Base-by-base conservation (phyloP, 92 coral and sea anemone genomes). In the Muricea muricata region DNA sequence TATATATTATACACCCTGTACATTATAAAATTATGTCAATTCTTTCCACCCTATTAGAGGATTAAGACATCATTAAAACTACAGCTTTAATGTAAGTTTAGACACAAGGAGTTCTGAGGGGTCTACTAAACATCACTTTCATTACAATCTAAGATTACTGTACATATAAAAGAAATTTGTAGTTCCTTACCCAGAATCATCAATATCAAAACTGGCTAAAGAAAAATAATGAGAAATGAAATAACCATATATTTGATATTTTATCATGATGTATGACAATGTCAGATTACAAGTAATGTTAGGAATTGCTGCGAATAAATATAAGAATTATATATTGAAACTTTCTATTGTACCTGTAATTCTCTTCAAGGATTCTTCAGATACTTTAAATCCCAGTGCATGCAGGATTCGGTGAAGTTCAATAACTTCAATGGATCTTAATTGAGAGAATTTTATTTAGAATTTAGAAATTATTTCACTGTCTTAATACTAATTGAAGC, bases 381-480 rank as follows among this genome's bases (percentile, higher is more conserved):
- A 87, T 71, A 91, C 87, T 80, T 92, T 97, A 87, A 97, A 97
- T 50, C 99, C 99, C 50, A 97, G 85, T 0, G 98, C 91, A 48
- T 87, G 85, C 98, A 97, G 88, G 29, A 97, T 96, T 81, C 93
- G 93, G 50, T 89, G 86, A 34, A 97, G 92, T 65, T 96, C 99
- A 76, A 87, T 85, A 25, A 93, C 94, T 82, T 91, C 98, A 84
- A 95, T 93, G 13, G 97, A 91, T 50, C 98, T 95, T 52, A 23
- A 25, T n/a, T 30, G 6, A 71, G 71, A 66, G 28, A 29, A 55
- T 34, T 30, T n/a, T 13, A 15, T 40, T 25, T 11, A 26, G 26
- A 5, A 13, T 24, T 37, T 37, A 4, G 42, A n/a, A n/a, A n/a
- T n/a, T n/a, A n/a, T n/a, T n/a, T n/a, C n/a, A n/a, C n/a, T n/a